These are phyloP conservation scores for Solen grandis DNA, from an alignment of 1,140 invertebrate species.

Conservation along the genomic window DNA sequence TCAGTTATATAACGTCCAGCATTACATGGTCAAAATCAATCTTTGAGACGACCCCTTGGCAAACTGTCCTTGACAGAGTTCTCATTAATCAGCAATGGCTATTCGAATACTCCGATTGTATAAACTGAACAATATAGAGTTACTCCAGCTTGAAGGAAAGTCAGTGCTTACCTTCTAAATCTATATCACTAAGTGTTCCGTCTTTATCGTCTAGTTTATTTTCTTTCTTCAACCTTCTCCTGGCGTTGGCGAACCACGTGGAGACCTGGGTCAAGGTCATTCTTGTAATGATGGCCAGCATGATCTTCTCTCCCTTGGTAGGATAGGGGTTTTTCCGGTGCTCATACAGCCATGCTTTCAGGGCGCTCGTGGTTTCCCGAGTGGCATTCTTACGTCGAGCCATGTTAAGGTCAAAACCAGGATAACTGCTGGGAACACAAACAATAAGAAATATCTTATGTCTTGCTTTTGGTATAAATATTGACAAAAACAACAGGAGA, in stretches of 20 bases:
- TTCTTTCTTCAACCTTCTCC: slow-evolving; percentile 91
- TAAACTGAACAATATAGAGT: not conserved
- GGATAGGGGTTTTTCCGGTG: slow-evolving; percentile 99
- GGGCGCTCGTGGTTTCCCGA: slow-evolving; percentile 94
- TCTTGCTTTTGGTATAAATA: too few relatives aligned
- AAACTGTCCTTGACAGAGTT: not conserved
- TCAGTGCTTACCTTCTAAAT: slow-evolving; percentile 47
- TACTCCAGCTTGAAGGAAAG: not conserved
- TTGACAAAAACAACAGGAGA: too few relatives aligned
- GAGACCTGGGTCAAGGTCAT: slow-evolving; percentile 96
- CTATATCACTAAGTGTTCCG: slow-evolving; percentile 60
- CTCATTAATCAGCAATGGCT: not conserved
- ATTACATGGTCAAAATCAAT: slow-evolving; percentile 5
- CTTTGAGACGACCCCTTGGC: not conserved
- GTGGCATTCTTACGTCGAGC: slow-evolving; percentile 96
- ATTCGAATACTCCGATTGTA: not conserved
- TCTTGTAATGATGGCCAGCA: slow-evolving; percentile 98
- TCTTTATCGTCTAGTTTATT: slow-evolving; percentile 80
- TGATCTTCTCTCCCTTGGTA: slow-evolving; percentile 99
- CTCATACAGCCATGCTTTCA: slow-evolving; percentile 98
- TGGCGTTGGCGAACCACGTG: slow-evolving; percentile 79
- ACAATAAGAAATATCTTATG: too few relatives aligned
- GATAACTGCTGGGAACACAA: too few relatives aligned
- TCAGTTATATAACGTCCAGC: not conserved
- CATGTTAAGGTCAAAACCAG: slow-evolving; percentile 94